Percentiles rank a stretch among this genome's conserved stretches.
Conservation (phyloP, 2,888 invertebrate species). For the Phlogophora meticulosa region DNA sequence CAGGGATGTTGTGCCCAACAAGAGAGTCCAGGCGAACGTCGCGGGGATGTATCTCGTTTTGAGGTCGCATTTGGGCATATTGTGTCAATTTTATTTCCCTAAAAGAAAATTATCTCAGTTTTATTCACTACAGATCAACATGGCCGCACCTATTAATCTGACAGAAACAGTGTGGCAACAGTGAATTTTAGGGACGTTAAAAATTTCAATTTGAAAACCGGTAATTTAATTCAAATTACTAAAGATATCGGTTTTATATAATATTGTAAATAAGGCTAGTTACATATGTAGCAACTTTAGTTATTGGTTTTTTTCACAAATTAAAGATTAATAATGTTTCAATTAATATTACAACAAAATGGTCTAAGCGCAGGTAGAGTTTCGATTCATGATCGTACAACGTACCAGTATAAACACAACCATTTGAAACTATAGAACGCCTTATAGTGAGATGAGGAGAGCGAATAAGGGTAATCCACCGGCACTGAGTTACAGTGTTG, state of each 20-base stretch:
- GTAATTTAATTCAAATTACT: not conserved
- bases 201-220: slow-evolving; percentile 38
- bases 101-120: slow-evolving; percentile 87
- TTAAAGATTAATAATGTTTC: no score
- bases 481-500: no score
- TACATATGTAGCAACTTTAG: no score
- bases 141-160: slow-evolving; percentile 92
- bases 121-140: slow-evolving; percentile 92
- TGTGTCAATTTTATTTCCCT: slow-evolving; percentile 89
- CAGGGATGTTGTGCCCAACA: slow-evolving; percentile 97
- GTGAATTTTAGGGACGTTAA: slow-evolving; percentile 62
- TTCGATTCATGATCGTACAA: no score
- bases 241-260: not conserved
- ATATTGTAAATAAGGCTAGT: no score
- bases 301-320: no score
- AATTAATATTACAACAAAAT: no score
- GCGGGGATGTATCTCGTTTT: slow-evolving; percentile 99
- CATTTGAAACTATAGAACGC: no score
- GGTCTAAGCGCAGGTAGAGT: no score
- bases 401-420: no score
- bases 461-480: no score
- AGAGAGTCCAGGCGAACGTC: slow-evolving; percentile 99
- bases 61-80: slow-evolving; percentile 99
- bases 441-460: no score
- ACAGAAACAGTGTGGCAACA: slow-evolving; percentile 78